These are phyloP conservation scores for Muschampia plurimacula DNA, from an alignment of 2,888 invertebrate species.

Conservation along the genomic window DNA sequence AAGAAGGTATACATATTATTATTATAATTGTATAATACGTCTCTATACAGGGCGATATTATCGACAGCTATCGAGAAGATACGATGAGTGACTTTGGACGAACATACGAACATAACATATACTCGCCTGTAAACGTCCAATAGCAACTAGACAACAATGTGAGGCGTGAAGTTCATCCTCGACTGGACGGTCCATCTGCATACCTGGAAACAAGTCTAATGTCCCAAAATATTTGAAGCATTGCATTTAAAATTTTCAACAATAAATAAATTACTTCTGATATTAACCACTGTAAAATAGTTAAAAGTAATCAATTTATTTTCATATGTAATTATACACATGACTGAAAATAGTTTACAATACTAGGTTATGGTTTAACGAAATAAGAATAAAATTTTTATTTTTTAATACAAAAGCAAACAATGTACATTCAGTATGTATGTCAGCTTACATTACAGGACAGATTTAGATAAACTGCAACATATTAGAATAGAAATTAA, in stretches of 20 bases:
- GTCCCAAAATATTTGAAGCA: slow-evolving; percentile 79
- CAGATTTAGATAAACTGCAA: too few relatives aligned
- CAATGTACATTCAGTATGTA: too few relatives aligned
- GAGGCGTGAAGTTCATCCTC: slow-evolving; percentile 92
- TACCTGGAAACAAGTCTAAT: slow-evolving; percentile 92
- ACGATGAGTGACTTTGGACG: too few relatives aligned
- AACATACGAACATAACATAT: too few relatives aligned
- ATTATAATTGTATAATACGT: too few relatives aligned
- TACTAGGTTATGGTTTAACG: neutral
- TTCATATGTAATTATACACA: neutral
- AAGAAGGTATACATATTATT: too few relatives aligned
- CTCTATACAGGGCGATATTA: too few relatives aligned
- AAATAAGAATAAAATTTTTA: too few relatives aligned
- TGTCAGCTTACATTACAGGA: too few relatives aligned
- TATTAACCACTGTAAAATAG: neutral
- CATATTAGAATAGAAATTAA: too few relatives aligned
- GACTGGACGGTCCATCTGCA: slow-evolving; percentile 93
- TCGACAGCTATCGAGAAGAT: too few relatives aligned
- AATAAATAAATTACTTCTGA: slow-evolving; percentile 34
- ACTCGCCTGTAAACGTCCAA: slow-evolving; percentile 94
- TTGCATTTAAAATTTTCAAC: slow-evolving; percentile 52
- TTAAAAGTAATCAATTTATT: neutral
- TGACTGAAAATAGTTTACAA: neutral
- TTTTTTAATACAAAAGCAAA: too few relatives aligned
- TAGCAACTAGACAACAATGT: slow-evolving; percentile 98